Percentiles rank a stretch among this genome's conserved stretches.
Conservation (phyloP, 2,113 vertebrate genomes). For the Rhinopomastus cyanomelas region DNA sequence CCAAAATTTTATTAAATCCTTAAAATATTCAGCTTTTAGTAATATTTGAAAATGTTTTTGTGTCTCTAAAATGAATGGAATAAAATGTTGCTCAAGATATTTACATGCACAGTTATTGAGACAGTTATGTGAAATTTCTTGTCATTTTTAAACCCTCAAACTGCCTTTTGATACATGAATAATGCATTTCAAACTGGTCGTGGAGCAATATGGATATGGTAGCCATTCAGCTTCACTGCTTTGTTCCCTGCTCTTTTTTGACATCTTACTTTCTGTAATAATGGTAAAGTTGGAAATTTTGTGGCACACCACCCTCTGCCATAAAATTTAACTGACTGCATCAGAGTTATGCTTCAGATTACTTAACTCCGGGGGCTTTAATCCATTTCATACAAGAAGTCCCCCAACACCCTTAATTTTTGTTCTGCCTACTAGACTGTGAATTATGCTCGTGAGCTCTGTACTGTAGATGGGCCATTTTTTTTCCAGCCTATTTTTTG, state of each 20-base stretch:
- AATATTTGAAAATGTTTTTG: background rate
- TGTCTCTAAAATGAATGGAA: background rate
- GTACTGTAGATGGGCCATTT: rapidly evolving
- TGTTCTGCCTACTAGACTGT: background rate
- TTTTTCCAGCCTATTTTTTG: background rate
- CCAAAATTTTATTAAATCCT: background rate
- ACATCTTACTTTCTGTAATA: background rate
- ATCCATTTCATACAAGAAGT: background rate
- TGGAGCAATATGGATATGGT: background rate
- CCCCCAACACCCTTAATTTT: background rate
- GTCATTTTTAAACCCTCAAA: background rate
- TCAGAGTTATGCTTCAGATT: background rate
- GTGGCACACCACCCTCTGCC: background rate
- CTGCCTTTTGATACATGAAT: background rate
- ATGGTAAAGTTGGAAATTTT: background rate
- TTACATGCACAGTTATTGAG: background rate
- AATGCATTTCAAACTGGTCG: background rate
- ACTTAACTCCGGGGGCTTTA: background rate
- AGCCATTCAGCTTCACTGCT: background rate
- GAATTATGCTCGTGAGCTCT: background rate
- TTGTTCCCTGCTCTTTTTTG: background rate
- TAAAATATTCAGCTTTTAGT: background rate
- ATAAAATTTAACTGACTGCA: background rate
- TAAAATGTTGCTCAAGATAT: background rate
- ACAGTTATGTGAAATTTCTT: background rate